Percentiles rank a stretch among this genome's conserved stretches.
These are phyloP conservation scores for Euplagia quadripunctaria DNA, from an alignment of 2,888 invertebrate species.

Conservation along the genomic window DNA sequence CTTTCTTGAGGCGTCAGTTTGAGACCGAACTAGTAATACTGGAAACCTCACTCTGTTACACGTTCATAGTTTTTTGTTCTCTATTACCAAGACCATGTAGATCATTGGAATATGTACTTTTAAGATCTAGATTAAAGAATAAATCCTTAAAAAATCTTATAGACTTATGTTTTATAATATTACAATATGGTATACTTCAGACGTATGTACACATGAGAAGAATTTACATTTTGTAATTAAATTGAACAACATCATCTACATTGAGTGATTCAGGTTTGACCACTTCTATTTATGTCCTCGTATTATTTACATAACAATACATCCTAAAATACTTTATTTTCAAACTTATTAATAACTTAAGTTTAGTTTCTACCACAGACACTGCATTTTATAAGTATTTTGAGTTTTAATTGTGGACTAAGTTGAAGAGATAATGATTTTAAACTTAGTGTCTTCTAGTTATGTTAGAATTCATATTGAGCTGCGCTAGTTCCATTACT, in stretches of 20 bases:
- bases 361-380: constrained; percentile 48
- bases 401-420: constrained; percentile 37
- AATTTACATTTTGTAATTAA: background rate
- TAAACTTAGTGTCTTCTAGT: constrained; percentile 55
- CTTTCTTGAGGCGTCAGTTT: no score
- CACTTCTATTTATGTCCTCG: constrained; percentile 43
- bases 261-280: background rate
- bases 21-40: no score
- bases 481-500: constrained; percentile 63
- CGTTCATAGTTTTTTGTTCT: background rate
- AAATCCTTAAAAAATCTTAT: no score
- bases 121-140: no score
- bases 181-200: background rate
- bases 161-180: no score
- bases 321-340: constrained; percentile 39
- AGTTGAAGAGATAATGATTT: constrained; percentile 34
- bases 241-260: background rate
- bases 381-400: constrained; percentile 41
- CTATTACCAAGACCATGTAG: no score
- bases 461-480: constrained; percentile 63
- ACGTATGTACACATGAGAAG: background rate
- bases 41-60: background rate
- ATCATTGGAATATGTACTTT: no score
- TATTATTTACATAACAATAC: constrained; percentile 37
- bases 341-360: constrained; percentile 46